Evolutionary conservation across 2,797 vertebrate species (phyloP), one percentile per base, ranked within the genome.

Genomic region (Microctenopoma steveboyesi): DNA sequence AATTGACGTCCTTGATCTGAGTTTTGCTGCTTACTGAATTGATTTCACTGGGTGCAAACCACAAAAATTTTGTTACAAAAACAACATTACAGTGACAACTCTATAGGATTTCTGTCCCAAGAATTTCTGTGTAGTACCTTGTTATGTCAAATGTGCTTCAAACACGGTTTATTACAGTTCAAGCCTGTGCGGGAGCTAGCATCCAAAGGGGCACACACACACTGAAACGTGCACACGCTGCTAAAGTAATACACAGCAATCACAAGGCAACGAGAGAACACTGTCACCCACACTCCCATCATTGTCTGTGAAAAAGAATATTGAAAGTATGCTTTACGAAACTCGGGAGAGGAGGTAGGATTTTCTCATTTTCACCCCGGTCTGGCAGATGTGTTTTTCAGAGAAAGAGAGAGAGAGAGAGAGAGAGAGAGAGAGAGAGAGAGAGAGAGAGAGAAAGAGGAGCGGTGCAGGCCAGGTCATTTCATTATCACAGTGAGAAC

Each of bases 401-500:
- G 78, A 76, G 28, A 30, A 3, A 81, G 77, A 22, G 48, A 40
- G 52, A 65, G 59, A 63, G 61, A 63, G 53, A 59, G 61, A 49
- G 28, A 30, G 28, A 81, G 77, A 75, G 74, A 72, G 54, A 22
- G 22, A 22, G 22, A 22, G 48, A 40, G 52, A 65, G 59, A 63
- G 61, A 63, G 53, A 59, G 61, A 49, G 57, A 56, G 62, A 68
- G 74, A 63, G 75, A 74, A 83, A 85, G 88, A 18, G 67, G 65
- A 86, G 78, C 81, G 39, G 86, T 73, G 84, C 88, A 88, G 86
- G 87, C 85, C 86, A 86, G 90, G 91, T 91, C 91, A 90, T 92
- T 92, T 91, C 89, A 92, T 92, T 91, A 92, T 92, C 88, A 91
- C 82, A 90, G 88, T 85, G 88, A 91, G 90, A 92, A 88, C 90